Evolutionary conservation across 1,140 invertebrate genomes (phyloP).

Genomic region (Pectinophora gossypiella): DNA sequence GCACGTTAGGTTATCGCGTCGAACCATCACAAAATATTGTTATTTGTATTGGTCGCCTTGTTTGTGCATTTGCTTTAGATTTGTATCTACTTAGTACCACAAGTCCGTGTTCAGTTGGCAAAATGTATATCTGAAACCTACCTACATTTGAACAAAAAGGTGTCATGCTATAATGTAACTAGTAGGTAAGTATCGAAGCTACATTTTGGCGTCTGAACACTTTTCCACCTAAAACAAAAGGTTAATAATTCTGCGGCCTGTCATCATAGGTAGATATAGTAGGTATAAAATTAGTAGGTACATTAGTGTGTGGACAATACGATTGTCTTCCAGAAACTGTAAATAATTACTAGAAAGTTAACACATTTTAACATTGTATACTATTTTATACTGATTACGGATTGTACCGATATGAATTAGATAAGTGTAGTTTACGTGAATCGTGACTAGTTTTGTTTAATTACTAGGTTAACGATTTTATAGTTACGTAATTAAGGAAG

Average conservation of each 20-base stretch:
- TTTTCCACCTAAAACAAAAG: slow-evolving; percentile 11
- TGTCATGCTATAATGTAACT: background rate
- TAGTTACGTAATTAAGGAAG: slow-evolving; percentile 70
- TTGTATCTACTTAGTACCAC: slow-evolving; percentile 44
- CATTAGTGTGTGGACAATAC: slow-evolving; percentile 1
- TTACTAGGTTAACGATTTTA: slow-evolving; percentile 61
- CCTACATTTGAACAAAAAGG: background rate
- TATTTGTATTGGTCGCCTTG: slow-evolving; percentile 38
- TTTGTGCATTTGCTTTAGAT: slow-evolving; percentile 71
- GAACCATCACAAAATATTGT: slow-evolving; percentile 54
- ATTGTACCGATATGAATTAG: slow-evolving; percentile 47
- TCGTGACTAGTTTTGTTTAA: slow-evolving; percentile 71
- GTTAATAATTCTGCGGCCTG: slow-evolving; percentile 7
- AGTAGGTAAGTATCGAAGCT: background rate
- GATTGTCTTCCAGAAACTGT: slow-evolving; percentile 12
- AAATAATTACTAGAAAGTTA: slow-evolving; percentile 21
- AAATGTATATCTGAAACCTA: background rate
- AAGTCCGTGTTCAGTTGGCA: slow-evolving; percentile 8
- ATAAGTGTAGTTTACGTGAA: slow-evolving; percentile 46
- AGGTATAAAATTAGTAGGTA: slow-evolving; percentile 4
- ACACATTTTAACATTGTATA: slow-evolving; percentile 41
- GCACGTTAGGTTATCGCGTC: slow-evolving; percentile 37
- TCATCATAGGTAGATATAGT: slow-evolving; percentile 9
- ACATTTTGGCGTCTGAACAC: background rate
- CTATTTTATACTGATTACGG: slow-evolving; percentile 40